A percentile compares a stretch with the other conserved stretches of the same genome.
These are phyloP conservation scores for Mus pahari DNA, from an alignment of 2,113 vertebrate species.

Conservation along the genomic window DNA sequence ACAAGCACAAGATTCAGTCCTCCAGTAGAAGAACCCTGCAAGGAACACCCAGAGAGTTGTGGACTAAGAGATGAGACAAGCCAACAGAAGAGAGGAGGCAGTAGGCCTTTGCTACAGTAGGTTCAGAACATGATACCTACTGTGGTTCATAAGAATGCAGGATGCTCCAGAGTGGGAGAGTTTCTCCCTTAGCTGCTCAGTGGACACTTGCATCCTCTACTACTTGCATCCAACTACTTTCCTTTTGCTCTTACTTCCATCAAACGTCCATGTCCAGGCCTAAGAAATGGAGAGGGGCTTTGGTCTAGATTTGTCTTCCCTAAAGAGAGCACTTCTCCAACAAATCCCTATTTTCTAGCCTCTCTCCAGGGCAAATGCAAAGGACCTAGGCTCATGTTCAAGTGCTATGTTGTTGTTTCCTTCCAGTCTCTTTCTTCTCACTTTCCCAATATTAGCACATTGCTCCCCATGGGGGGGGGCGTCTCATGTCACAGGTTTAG, in stretches of 20 bases:
- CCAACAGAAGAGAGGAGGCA: neutral
- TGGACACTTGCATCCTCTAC: neutral
- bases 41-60: neutral
- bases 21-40: neutral
- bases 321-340: neutral
- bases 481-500: neutral
- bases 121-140: neutral
- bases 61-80: neutral
- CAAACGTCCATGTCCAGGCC: neutral
- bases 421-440: neutral
- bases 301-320: neutral
- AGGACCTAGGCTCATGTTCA: neutral
- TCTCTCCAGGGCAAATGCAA: neutral
- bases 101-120: neutral
- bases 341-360: neutral
- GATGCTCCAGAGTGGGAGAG: no score
- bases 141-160: neutral
- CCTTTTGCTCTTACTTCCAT: constrained; percentile 3
- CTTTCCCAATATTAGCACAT: neutral
- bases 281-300: neutral
- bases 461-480: neutral
- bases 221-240: neutral
- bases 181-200: neutral
- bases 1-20: neutral
- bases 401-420: neutral